Conservation (phyloP, 2,797 vertebrate species). For the Catamblyrhynchus diadema region DNA sequence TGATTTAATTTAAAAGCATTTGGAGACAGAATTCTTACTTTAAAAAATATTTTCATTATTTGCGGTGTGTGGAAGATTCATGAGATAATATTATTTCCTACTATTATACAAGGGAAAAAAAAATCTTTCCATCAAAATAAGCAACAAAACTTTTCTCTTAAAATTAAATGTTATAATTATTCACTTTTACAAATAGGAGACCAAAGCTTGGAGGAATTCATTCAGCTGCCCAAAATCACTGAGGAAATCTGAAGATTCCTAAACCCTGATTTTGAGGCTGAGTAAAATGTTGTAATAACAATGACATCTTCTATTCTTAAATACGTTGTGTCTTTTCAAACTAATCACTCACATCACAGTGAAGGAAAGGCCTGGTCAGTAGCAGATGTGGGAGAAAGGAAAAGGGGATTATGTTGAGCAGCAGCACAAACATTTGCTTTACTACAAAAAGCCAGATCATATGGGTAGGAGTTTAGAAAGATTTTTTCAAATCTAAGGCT, state of each 20-base stretch:
- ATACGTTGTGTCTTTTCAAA: neutral
- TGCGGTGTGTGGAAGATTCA: neutral
- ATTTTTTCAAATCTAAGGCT: conserved; percentile 36
- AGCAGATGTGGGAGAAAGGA: conserved; percentile 49
- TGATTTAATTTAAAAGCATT: neutral
- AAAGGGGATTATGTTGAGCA: conserved; percentile 36
- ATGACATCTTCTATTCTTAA: neutral
- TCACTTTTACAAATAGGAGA: neutral
- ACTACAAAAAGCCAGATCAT: conserved; percentile 20
- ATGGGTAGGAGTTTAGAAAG: conserved; percentile 30
- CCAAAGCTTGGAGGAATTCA: neutral
- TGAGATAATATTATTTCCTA: neutral
- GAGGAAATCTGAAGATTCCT: neutral
- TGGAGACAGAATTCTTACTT: neutral
- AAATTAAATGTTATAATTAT: neutral
- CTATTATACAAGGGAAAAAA: neutral
- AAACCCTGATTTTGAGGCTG: neutral
- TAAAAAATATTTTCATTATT: neutral
- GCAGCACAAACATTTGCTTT: conserved; percentile 58
- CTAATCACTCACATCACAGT: neutral
- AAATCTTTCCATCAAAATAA: neutral
- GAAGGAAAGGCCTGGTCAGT: conserved; percentile 5
- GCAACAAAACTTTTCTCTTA: neutral
- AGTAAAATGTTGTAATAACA: neutral
- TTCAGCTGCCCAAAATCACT: neutral